phyloP scores from a whole-genome alignment of 2,113 vertebrate species.

The Epinephelus cyanopodus region DNA sequence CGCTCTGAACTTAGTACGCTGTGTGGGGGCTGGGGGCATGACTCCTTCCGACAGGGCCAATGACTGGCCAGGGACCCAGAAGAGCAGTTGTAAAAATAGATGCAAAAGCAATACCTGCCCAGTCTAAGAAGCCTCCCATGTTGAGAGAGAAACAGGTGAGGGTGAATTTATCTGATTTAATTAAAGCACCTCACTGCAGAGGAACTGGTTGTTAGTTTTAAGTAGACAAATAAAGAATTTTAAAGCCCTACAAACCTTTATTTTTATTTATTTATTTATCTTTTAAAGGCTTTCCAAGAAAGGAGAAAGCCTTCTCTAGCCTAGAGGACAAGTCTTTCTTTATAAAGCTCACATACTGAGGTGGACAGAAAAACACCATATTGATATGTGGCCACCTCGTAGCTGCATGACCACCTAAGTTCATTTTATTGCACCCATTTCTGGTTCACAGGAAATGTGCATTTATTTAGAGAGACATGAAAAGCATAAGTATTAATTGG shows the following conservation, averaged over 20 bases:
- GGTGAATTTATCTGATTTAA: slow-evolving; percentile 24
- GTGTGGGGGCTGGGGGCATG: slow-evolving; percentile 68
- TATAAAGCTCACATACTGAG: slow-evolving; percentile 22
- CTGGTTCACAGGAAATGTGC: slow-evolving; percentile 60
- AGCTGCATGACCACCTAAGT: slow-evolving; percentile 46
- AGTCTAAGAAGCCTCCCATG: slow-evolving; percentile 39
- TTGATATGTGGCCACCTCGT: slow-evolving; percentile 52
- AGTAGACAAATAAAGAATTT: slow-evolving; percentile 17
- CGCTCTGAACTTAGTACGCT: slow-evolving; percentile 63
- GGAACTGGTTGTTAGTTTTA: slow-evolving; percentile 6
- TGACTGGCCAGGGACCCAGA: slow-evolving; percentile 71
- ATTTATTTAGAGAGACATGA: slow-evolving; percentile 66
- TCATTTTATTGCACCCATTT: slow-evolving; percentile 66
- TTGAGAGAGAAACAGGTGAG: slow-evolving; percentile 48
- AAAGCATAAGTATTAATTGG: slow-evolving; percentile 68
- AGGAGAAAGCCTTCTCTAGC: not conserved
- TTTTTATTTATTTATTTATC: not conserved
- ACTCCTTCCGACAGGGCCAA: slow-evolving; percentile 66
- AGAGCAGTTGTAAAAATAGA: slow-evolving; percentile 80
- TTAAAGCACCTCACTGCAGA: slow-evolving; percentile 36
- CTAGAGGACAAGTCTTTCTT: slow-evolving; percentile 17
- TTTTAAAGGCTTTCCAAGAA: not conserved
- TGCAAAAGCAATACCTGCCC: slow-evolving; percentile 74
- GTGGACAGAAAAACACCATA: slow-evolving; percentile 44
- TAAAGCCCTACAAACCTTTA: not conserved